Conservation (phyloP, 2,113 vertebrate species). For the Podarcis cretensis region DNA sequence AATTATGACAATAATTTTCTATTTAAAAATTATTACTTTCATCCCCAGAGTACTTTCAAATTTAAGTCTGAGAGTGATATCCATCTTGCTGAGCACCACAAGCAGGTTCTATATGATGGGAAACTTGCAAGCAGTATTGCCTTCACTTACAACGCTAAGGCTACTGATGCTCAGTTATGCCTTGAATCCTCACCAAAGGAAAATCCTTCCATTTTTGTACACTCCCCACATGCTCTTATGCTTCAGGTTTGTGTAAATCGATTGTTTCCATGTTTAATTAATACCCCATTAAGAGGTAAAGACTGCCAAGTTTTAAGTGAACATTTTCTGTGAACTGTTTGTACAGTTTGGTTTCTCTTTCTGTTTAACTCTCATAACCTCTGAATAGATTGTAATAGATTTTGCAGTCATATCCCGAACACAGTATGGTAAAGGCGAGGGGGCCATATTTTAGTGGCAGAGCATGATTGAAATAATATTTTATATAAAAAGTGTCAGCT, state of each 20-base stretch:
- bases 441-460: background rate
- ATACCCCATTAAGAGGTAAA: background rate
- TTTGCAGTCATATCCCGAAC: background rate
- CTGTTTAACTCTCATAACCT: background rate
- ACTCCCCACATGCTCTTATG: conserved; percentile 98
- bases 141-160: conserved; percentile 98
- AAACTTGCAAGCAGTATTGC: conserved; percentile 97
- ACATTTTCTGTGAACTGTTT: background rate
- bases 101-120: conserved; percentile 96
- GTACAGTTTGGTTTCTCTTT: background rate
- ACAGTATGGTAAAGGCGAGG: background rate
- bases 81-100: conserved; percentile 98
- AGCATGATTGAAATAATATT: background rate
- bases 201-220: conserved; percentile 97
- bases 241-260: conserved; percentile 86
- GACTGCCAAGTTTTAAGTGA: background rate
- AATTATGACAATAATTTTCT: background rate
- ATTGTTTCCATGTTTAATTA: background rate
- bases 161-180: conserved; percentile 97
- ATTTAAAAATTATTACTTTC: conserved; percentile 30
- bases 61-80: conserved; percentile 99
- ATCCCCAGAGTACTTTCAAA: conserved; percentile 95
- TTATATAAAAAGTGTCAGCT: no score
- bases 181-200: conserved; percentile 98
- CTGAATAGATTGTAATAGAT: background rate